phyloP scores from a whole-genome alignment of 2,113 vertebrate species.

The Antidorcas marsupialis region DNA sequence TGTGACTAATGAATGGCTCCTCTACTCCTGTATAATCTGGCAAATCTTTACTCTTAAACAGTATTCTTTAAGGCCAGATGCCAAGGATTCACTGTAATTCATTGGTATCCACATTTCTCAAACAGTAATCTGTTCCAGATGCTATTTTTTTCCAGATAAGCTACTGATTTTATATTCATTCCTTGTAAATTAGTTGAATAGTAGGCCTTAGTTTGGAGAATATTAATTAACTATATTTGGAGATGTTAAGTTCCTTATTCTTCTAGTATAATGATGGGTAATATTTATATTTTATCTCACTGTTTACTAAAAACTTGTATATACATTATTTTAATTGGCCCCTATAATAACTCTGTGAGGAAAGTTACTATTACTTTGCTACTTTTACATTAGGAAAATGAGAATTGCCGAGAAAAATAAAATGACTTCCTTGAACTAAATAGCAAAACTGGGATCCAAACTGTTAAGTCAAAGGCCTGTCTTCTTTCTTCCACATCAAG shows the following conservation, averaged over 20 bases:
- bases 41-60: constrained; percentile 46
- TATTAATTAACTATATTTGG: constrained; percentile 29
- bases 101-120: constrained; percentile 47
- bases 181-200: constrained; percentile 55
- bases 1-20: constrained; percentile 25
- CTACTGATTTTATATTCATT: constrained; percentile 56
- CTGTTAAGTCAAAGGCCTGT: neutral
- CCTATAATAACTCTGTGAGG: neutral
- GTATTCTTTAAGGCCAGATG: constrained; percentile 51
- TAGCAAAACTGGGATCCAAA: neutral
- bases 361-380: neutral
- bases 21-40: constrained; percentile 25
- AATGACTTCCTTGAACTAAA: neutral
- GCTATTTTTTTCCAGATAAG: constrained; percentile 42
- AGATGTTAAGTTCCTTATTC: neutral
- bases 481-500: neutral
- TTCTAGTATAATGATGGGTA: neutral
- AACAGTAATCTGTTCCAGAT: constrained; percentile 72
- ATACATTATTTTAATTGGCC: neutral
- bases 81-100: constrained; percentile 59
- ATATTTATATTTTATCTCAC: neutral
- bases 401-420: neutral
- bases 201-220: constrained; percentile 29
- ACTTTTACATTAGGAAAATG: neutral
- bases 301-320: neutral